Conservation (phyloP, 1,140 invertebrate genomes). For the Pseudomyrmex dendroicus region DNA sequence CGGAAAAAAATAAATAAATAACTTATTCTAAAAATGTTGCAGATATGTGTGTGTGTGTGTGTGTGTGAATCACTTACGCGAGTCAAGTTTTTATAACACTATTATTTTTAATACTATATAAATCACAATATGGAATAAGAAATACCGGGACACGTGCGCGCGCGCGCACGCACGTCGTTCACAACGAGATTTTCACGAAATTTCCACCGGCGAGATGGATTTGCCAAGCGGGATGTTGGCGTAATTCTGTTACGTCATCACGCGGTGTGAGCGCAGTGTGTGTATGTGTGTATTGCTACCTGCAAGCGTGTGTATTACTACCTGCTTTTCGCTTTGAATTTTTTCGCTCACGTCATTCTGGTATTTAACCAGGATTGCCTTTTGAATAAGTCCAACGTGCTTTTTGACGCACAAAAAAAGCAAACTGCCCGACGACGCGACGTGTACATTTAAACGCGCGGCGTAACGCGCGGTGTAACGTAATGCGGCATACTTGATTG, state of each 20-base stretch:
- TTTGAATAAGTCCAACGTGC: constrained; percentile 60
- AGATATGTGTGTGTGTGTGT: too few species aligned
- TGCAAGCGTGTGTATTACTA: not conserved
- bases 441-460: constrained; percentile 12
- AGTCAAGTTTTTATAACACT: not conserved
- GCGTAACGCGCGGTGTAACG: constrained; percentile 40
- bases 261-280: not conserved
- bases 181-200: constrained; percentile 35
- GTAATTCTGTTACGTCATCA: constrained; percentile 57
- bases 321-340: constrained; percentile 58
- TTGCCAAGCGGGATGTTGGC: constrained; percentile 15
- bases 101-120: constrained; percentile 20
- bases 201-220: constrained; percentile 31
- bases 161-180: not conserved
- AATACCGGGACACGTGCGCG: not conserved
- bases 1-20: too few species aligned
- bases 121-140: constrained; percentile 8
- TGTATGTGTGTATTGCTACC: too few species aligned
- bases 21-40: too few species aligned
- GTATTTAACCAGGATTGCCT: constrained; percentile 58
- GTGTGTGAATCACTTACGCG: not conserved
- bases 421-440: constrained; percentile 36
- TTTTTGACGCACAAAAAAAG: constrained; percentile 58
- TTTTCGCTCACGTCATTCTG: constrained; percentile 55
- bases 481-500: constrained; percentile 49